These are phyloP conservation scores for Aphaenogaster rudis DNA, from an alignment of 1,140 invertebrate species.

Conservation along the genomic window DNA sequence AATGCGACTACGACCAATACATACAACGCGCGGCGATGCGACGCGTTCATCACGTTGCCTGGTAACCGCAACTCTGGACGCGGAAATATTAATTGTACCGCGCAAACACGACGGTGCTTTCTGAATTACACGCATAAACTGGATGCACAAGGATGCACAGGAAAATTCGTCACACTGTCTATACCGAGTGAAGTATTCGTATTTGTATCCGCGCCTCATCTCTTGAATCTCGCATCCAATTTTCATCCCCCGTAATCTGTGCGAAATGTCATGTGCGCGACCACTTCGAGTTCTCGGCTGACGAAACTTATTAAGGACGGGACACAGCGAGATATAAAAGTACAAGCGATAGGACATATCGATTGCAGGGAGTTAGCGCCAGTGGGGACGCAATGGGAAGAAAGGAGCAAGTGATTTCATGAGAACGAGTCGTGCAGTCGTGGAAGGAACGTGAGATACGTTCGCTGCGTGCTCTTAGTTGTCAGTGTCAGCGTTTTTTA, in stretches of 20 bases:
- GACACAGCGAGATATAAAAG: conserved; percentile 10
- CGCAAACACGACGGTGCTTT: conserved; percentile 63
- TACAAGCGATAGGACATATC: background rate
- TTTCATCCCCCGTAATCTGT: background rate
- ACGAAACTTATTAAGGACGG: conserved; percentile 24
- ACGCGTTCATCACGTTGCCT: conserved; percentile 64
- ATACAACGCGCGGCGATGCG: conserved; percentile 24
- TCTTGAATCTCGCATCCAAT: background rate
- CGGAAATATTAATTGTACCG: conserved; percentile 74
- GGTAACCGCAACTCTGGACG: conserved; percentile 72
- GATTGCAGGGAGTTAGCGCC: conserved; percentile 5
- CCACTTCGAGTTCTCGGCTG: background rate
- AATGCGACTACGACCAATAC: conserved; percentile 54
- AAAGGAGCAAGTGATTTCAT: conserved; percentile 8
- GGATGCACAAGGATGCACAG: conserved; percentile 43
- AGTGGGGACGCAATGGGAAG: background rate
- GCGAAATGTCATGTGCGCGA: background rate
- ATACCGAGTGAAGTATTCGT: conserved; percentile 34
- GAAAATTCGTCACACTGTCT: conserved; percentile 59
- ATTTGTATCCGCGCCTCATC: background rate
- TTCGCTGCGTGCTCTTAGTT: conserved; percentile 66
- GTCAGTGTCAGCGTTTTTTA: conserved; percentile 78
- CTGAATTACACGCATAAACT: conserved; percentile 61
- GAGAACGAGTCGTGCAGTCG: conserved; percentile 34
- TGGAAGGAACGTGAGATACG: conserved; percentile 50